Conservation (phyloP, 2,888 invertebrate genomes). For the Caenorhabditis macrosperma region DNA sequence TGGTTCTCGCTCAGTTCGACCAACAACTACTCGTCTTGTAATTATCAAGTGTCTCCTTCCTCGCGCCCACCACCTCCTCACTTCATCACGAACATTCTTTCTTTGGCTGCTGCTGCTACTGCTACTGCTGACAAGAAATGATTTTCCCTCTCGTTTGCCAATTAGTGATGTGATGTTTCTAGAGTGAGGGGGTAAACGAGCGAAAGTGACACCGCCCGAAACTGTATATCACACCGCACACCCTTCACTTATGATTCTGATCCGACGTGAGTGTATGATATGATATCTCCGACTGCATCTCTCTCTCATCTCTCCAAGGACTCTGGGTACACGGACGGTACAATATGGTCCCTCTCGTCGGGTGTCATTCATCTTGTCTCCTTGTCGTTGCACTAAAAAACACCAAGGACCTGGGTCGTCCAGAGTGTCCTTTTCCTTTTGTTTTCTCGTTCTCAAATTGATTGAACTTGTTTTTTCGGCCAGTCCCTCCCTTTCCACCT, state of each 20-base stretch:
- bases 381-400: neutral
- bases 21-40: neutral
- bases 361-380: neutral
- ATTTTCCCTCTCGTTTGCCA: conserved; percentile 56
- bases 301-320: too few species aligned
- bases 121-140: conserved; percentile 4
- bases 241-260: neutral
- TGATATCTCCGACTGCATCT: neutral
- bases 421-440: neutral
- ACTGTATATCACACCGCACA: neutral
- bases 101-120: conserved; percentile 1
- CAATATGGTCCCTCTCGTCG: neutral
- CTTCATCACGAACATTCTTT: conserved; percentile 8
- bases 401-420: conserved; percentile 1
- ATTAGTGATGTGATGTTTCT: conserved; percentile 42
- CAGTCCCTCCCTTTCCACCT: too few species aligned
- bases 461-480: neutral
- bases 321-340: neutral
- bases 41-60: neutral
- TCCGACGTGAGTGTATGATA: too few species aligned
- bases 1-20: neutral
- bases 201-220: conserved; percentile 36
- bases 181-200: neutral
- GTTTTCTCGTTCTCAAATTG: neutral
- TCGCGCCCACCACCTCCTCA: neutral